Conservation (phyloP, 2,888 invertebrate species). For the Chromoteleia sp. region DNA sequence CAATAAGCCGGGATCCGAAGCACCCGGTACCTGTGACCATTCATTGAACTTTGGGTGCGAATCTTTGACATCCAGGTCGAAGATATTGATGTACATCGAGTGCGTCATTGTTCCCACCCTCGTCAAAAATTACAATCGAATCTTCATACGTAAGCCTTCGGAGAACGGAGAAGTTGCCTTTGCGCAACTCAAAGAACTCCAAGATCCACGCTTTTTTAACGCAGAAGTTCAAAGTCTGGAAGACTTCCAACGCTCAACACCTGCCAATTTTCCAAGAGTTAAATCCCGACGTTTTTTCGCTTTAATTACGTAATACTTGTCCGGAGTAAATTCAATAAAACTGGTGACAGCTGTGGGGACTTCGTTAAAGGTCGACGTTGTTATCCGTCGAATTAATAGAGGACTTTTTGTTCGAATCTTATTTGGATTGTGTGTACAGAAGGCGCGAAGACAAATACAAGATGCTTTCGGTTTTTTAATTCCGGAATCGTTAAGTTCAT, state of each 20-base stretch:
- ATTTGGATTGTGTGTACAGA: constrained; percentile 39
- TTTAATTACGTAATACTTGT: constrained; percentile 35
- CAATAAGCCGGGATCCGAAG: constrained; percentile 23
- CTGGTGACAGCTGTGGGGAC: constrained; percentile 22
- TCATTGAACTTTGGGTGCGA: constrained; percentile 41
- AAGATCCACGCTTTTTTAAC: constrained; percentile 14
- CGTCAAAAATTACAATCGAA: constrained; percentile 49
- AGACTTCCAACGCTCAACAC: constrained; percentile 36
- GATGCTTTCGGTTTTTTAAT: constrained; percentile 4
- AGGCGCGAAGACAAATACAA: constrained; percentile 53
- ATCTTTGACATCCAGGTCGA: constrained; percentile 53
- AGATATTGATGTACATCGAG: constrained; percentile 67
- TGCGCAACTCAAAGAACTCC: too few relatives aligned
- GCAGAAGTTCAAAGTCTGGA: background rate
- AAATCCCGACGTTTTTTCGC: constrained; percentile 25
- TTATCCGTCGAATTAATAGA: constrained; percentile 46
- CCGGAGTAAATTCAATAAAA: constrained; percentile 13
- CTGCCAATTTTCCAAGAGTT: constrained; percentile 60
- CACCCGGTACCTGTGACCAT: constrained; percentile 45
- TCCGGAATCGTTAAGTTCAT: too few relatives aligned
- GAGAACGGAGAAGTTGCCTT: constrained; percentile 27
- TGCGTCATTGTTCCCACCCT: constrained; percentile 63
- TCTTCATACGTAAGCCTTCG: constrained; percentile 26
- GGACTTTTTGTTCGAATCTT: constrained; percentile 24
- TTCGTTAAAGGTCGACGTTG: constrained; percentile 1